These are phyloP conservation scores for Oenanthe oenanthe DNA, from an alignment of 2,113 vertebrate species.

Conservation along the genomic window DNA sequence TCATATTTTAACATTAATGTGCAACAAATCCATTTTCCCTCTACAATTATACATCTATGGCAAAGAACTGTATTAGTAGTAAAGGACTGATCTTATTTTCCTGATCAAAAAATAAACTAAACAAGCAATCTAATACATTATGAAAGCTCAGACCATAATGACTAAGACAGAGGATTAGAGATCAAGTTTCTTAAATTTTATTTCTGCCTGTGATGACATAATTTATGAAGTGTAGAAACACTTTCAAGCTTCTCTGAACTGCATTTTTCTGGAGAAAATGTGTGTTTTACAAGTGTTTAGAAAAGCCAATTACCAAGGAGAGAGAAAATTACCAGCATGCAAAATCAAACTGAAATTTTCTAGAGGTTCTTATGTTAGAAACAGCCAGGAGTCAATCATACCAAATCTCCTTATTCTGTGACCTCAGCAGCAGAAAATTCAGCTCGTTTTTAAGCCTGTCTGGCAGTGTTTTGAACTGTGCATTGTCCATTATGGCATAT, in stretches of 20 bases:
- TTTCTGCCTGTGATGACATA: neutral
- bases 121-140: neutral
- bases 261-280: neutral
- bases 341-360: neutral
- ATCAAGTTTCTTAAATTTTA: neutral
- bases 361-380: slow-evolving; percentile 41
- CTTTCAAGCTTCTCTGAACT: neutral
- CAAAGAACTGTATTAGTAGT: neutral
- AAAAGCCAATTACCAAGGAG: neutral
- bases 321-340: neutral
- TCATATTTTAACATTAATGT: neutral
- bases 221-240: neutral
- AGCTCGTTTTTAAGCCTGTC: slow-evolving; percentile 51
- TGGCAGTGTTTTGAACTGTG: slow-evolving; percentile 55
- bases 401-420: slow-evolving; percentile 50
- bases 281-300: neutral
- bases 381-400: slow-evolving; percentile 22
- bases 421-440: slow-evolving; percentile 62
- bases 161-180: neutral
- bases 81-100: neutral
- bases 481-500: slow-evolving; percentile 64
- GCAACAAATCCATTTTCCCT: neutral
- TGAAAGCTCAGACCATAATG: neutral
- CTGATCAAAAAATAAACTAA: neutral
- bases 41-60: neutral